phyloP scores from a whole-genome alignment of 2,888 invertebrate genomes.

The Panzeria rudis region DNA sequence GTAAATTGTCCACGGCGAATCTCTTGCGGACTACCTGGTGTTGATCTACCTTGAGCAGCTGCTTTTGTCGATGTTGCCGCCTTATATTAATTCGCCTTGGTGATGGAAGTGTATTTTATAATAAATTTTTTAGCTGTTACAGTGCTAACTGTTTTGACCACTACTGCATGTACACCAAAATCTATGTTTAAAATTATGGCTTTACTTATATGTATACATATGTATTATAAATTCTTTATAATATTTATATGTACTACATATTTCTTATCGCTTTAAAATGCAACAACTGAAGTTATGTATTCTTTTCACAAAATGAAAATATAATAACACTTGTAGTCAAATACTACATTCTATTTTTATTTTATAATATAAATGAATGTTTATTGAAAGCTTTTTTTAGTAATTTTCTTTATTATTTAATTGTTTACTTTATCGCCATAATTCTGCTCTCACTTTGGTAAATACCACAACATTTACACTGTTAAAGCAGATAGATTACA shows the following conservation, averaged over 20 bases:
- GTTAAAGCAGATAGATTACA: not conserved
- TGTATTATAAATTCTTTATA: not conserved
- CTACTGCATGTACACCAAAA: not conserved
- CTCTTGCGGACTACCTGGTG: too few species aligned
- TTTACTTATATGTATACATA: slow-evolving; percentile 4
- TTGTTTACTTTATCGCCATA: slow-evolving; percentile 18
- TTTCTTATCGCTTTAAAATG: slow-evolving; percentile 43
- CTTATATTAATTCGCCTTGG: too few species aligned
- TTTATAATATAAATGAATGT: slow-evolving; percentile 16
- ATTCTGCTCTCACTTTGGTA: not conserved
- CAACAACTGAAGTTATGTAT: not conserved
- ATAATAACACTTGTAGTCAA: not conserved
- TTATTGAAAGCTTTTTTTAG: not conserved
- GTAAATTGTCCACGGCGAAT: too few species aligned
- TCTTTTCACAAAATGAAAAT: not conserved
- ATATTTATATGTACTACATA: not conserved
- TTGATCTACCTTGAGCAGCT: too few species aligned
- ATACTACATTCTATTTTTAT: not conserved
- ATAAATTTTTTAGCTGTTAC: too few species aligned
- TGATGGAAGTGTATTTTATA: too few species aligned
- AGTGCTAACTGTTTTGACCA: not conserved
- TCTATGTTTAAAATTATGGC: slow-evolving; percentile 38
- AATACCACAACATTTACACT: not conserved
- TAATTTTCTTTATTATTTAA: slow-evolving; percentile 7
- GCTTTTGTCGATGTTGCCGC: too few species aligned